A percentile compares a stretch with the other conserved stretches of the same genome.
phyloP scores from a whole-genome alignment of 2,113 vertebrate species.

The Trogon melanurus region DNA sequence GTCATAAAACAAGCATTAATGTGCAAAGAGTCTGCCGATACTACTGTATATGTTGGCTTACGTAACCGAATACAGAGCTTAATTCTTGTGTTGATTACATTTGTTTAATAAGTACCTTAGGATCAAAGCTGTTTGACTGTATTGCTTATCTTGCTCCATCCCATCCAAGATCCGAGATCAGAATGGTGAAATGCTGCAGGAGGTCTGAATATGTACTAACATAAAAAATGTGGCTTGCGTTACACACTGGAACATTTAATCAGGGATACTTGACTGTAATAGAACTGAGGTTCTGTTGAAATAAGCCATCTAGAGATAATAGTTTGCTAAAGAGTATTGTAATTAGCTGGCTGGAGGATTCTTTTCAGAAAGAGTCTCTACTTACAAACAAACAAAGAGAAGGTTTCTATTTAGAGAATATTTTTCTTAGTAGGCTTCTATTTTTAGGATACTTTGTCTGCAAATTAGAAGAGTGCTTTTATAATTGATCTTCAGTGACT shows the following conservation, averaged over 20 bases:
- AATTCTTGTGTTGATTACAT: background rate
- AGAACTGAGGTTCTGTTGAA: slow-evolving; percentile 5
- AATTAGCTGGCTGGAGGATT: slow-evolving; percentile 16
- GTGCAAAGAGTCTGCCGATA: background rate
- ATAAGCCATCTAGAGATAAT: slow-evolving; percentile 8
- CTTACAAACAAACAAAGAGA: background rate
- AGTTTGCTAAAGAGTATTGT: background rate
- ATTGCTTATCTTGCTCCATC: background rate
- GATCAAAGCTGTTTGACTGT: background rate
- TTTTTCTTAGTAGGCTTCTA: background rate
- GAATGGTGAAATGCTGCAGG: background rate
- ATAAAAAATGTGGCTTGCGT: background rate
- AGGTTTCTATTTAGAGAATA: background rate
- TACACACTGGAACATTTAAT: background rate
- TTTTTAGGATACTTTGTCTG: slow-evolving; percentile 6
- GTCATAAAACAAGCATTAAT: background rate
- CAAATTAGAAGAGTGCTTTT: background rate
- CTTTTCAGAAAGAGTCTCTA: background rate
- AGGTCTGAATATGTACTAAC: background rate
- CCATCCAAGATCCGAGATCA: background rate
- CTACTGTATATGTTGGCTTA: background rate
- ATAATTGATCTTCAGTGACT: background rate
- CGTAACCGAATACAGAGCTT: background rate
- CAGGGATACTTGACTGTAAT: background rate
- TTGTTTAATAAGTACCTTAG: background rate